Base-by-base conservation (phyloP, 2,888 invertebrate species). In the Dendrolimus pini region DNA sequence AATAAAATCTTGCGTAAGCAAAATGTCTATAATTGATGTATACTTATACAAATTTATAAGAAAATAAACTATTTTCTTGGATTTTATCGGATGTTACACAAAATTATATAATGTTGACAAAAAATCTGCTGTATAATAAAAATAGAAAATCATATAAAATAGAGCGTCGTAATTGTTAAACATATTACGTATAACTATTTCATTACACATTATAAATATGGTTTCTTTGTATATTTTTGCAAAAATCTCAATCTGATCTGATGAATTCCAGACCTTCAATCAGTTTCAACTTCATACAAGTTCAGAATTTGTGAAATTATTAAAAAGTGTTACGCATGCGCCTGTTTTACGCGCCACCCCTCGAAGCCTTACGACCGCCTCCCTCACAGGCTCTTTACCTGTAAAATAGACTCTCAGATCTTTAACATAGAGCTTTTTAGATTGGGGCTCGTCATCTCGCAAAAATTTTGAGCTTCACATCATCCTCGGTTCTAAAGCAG, bases 311-410 rank as follows among this genome's bases (percentile, higher is more conserved):
- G 66, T 74, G 73, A 79, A 82, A 79, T 77, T 77, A 78, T 82
- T 78, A 67, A 77, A 71, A 70, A 74, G 75, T 80, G 70, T 76
- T 78, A 86, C 91, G 91, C 91, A 88, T 89, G 91, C 91, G 91
- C 87, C 80, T 66, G 60, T 72, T 79, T 80, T 82, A 84, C 87
- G 90, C 89, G 80, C 89, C 91, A 90, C 91, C 91, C 91, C 89
- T 89, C 68, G 71, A 85, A 80, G 68, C 82, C 83, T 83, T 89
- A 89, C 89, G 89, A 89, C 89, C 90, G 90, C 89, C 90, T 89
- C 83, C 80, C 79, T 80, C 64, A 66, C 63, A 64, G 65, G 72
- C 70, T 74, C 71, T 75, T 74, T 67, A 74, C 74, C 74, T 76
- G 81, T 70, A 89, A 89, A 82, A 79, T 86, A 81, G 83, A 84